Base-by-base conservation (phyloP, 2,888 invertebrate genomes). In the Drosophila quinaria region DNA sequence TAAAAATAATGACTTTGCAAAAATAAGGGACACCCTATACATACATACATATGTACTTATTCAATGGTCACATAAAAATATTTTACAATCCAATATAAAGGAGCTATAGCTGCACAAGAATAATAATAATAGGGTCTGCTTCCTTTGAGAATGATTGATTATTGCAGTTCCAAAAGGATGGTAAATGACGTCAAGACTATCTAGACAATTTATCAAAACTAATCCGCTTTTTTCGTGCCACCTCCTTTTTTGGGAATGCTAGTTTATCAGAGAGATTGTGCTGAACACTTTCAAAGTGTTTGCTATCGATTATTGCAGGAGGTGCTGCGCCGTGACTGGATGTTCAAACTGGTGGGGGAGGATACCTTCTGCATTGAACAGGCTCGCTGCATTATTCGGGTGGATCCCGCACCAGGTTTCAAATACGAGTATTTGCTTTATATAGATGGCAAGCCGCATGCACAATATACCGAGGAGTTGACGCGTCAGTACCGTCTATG, bases 281-380 rank as follows among this genome's bases (percentile, higher is more conserved):
- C 22, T 39, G 9, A n/a, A 6, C 11, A 29, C 17, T 13, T 39
- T 5, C 25, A 15, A 22, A 35, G 25, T 6, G 33, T 5, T 5
- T 31, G 19, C 13, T 31, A 42, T 55, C 31, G 54, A 55, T 55
- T 42, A 55, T 55, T 63, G 22, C 66, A 97, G 96, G 97, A 96
- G 92, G 93, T 96, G 4, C 79, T 96, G 11, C 94, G 95, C 15
- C 94, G 95, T 70, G 97, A 98, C 66, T 98, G 97, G 97, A 97
- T 98, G 97, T 98, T 98, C 91, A 96, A 97, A 87, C 92, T 98
- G 49, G 98, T 98, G 0, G 98, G 98, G 1, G 95, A 95, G 79
- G 97, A 98, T 92, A 93, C 94, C 9, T 97, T 98, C 91, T 94
- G 93, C 44, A 94, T 97, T 44, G 96, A 96, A 2, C 93, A 93